phyloP scores from a whole-genome alignment of 2,888 invertebrate species.

The Baronia brevicornis region DNA sequence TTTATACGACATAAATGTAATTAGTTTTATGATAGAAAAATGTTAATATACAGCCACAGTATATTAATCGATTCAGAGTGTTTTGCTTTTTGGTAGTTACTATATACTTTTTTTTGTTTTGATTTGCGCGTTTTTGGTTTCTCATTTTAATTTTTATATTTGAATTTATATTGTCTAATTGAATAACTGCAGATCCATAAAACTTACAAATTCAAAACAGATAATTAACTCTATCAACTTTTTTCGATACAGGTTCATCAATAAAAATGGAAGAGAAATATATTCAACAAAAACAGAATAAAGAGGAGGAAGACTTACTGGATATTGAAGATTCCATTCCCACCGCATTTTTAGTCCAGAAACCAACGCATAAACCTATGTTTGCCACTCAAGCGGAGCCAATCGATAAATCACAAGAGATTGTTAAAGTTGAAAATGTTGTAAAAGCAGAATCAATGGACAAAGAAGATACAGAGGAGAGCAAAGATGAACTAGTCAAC shows the following conservation, averaged over 20 bases:
- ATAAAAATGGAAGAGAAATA: constrained; percentile 75
- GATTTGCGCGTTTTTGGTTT: no score
- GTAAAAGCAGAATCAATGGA: constrained; percentile 45
- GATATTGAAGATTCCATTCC: constrained; percentile 75
- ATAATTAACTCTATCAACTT: neutral
- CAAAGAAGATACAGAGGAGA: constrained; percentile 39
- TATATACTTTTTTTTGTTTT: no score
- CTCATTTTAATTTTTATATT: no score
- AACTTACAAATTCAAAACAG: no score
- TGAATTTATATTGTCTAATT: no score
- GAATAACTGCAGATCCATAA: no score
- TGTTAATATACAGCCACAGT: no score
- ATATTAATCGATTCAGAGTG: no score
- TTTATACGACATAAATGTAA: no score
- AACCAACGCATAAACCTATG: constrained; percentile 68
- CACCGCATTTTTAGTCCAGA: constrained; percentile 68
- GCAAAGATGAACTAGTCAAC: constrained; percentile 65
- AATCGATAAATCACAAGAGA: constrained; percentile 60
- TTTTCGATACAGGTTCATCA: constrained; percentile 53
- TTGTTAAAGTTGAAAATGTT: constrained; percentile 61
- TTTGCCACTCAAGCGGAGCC: constrained; percentile 55
- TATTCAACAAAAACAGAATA: constrained; percentile 62
- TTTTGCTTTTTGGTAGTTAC: no score
- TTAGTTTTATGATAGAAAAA: no score
- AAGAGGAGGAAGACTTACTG: constrained; percentile 64